These are phyloP conservation scores for Donacobius atricapilla DNA, from an alignment of 2,113 vertebrate species.

Conservation along the genomic window DNA sequence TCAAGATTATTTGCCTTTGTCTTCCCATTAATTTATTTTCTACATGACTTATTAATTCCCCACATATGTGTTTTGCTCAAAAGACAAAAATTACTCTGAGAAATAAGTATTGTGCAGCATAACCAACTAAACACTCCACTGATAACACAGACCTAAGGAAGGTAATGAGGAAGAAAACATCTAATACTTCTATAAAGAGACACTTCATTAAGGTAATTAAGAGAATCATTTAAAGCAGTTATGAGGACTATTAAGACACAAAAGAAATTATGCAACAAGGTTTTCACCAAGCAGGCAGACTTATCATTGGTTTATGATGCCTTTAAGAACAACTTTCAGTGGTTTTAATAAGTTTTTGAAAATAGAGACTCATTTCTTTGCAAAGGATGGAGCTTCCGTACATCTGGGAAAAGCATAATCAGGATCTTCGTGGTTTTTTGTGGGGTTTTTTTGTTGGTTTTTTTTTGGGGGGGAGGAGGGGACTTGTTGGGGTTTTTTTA, in stretches of 20 bases:
- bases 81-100: background rate
- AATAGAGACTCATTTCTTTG: background rate
- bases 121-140: background rate
- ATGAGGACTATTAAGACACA: constrained; percentile 17
- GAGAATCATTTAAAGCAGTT: background rate
- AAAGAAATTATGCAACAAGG: background rate
- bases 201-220: constrained; percentile 51
- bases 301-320: background rate
- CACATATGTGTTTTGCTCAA: background rate
- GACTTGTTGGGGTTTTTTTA: background rate
- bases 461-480: too few species aligned
- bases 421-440: background rate
- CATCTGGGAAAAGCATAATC: background rate
- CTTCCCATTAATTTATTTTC: background rate
- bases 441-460: background rate
- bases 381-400: background rate
- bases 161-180: background rate
- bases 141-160: background rate
- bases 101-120: background rate
- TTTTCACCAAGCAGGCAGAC: background rate
- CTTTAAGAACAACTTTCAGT: background rate
- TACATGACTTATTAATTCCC: background rate
- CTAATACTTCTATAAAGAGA: constrained; percentile 7
- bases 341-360: background rate
- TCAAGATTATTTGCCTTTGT: background rate